Evolutionary conservation across 2,888 invertebrate genomes (phyloP).

Genomic region (Ashinkailepas kermadecensis): DNA sequence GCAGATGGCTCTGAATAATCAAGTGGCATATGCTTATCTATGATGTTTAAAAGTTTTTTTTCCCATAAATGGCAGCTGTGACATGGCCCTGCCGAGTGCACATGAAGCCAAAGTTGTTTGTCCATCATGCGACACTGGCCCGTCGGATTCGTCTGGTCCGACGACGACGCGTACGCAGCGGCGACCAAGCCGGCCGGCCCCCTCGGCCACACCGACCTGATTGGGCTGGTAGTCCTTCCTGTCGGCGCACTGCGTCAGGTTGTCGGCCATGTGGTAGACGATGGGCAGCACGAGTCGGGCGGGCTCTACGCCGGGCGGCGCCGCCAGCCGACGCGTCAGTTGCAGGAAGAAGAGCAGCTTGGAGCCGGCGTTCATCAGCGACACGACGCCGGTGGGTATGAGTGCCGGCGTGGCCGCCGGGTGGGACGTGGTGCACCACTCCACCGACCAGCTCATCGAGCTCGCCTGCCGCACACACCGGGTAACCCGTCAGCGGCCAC

Average conservation of each 20-base stretch:
- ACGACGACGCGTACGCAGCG: neutral
- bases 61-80: too few species aligned
- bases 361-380: slow-evolving; percentile 71
- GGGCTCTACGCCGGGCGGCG: slow-evolving; percentile 51
- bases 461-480: slow-evolving; percentile 25
- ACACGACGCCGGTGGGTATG: slow-evolving; percentile 82
- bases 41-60: too few species aligned
- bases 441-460: slow-evolving; percentile 72
- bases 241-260: slow-evolving; percentile 78
- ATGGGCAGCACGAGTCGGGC: slow-evolving; percentile 74
- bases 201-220: slow-evolving; percentile 17
- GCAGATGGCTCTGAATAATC: too few species aligned
- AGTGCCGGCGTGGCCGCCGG: slow-evolving; percentile 79
- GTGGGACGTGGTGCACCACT: slow-evolving; percentile 76
- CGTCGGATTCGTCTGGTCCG: too few species aligned
- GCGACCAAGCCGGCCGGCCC: slow-evolving; percentile 38
- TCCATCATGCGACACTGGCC: too few species aligned
- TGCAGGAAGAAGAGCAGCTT: slow-evolving; percentile 86
- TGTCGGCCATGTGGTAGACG: slow-evolving; percentile 79
- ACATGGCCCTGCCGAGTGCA: too few species aligned
- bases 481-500: too few species aligned
- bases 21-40: too few species aligned
- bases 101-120: too few species aligned
- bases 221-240: slow-evolving; percentile 42
- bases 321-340: slow-evolving; percentile 54